Conservation (phyloP, 2,113 vertebrate species). For the Ia io region DNA sequence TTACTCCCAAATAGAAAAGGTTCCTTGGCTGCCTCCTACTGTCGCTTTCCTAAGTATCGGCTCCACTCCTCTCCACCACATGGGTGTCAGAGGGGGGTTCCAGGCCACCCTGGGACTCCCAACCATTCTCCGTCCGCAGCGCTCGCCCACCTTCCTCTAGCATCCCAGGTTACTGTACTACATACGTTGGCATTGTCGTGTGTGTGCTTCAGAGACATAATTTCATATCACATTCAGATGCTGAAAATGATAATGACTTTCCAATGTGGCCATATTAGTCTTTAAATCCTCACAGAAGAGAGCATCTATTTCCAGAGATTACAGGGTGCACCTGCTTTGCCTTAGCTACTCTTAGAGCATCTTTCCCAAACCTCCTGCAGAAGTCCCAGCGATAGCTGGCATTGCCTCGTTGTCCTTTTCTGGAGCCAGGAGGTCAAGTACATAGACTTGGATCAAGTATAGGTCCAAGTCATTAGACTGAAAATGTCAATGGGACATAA, state of each 20-base stretch:
- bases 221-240: neutral
- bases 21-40: neutral
- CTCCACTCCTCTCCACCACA: neutral
- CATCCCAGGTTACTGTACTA: neutral
- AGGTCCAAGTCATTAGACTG: neutral
- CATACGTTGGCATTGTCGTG: neutral
- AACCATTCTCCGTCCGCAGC: neutral
- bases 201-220: neutral
- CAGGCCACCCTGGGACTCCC: fast-evolving
- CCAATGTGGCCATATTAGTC: neutral
- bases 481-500: neutral
- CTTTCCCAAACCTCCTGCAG: no score
- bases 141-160: neutral
- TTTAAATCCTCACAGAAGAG: neutral
- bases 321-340: neutral
- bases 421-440: no score
- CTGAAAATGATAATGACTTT: neutral
- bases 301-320: neutral
- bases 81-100: neutral
- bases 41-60: no score
- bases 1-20: neutral
- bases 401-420: no score
- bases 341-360: neutral
- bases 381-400: no score
- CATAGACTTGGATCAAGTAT: neutral